Evolutionary conservation across 1,140 invertebrate species (phyloP).

Genomic region (Eriosoma lanigerum): DNA sequence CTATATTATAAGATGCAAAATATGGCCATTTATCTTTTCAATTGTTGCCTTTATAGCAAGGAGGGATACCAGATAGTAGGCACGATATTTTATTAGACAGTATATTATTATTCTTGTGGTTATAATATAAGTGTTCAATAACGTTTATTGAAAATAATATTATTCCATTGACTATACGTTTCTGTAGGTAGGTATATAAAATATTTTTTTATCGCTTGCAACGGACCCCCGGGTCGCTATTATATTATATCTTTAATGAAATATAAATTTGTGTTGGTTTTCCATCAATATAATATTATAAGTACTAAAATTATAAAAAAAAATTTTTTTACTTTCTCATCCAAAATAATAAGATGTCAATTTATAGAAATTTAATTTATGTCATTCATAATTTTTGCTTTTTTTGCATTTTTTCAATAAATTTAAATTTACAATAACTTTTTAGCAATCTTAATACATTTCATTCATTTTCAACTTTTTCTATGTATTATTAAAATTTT

Average conservation of each 20-base stretch:
- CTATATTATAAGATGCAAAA: constrained; percentile 28
- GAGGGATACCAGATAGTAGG: neutral
- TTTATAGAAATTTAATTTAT: too few species aligned
- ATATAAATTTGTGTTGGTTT: too few species aligned
- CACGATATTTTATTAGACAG: constrained; percentile 25
- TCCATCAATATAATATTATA: too few species aligned
- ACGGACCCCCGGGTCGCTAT: neutral
- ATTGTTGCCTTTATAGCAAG: constrained; percentile 17
- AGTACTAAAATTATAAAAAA: too few species aligned
- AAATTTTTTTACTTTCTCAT: too few species aligned
- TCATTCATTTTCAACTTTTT: too few species aligned
- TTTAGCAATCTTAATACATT: too few species aligned
- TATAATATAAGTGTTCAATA: constrained; percentile 7
- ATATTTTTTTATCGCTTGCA: neutral
- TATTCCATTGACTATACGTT: constrained; percentile 17
- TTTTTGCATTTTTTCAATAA: too few species aligned
- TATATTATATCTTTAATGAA: neutral
- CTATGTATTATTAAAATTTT: too few species aligned
- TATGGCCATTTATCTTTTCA: constrained; percentile 41
- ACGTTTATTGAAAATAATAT: constrained; percentile 18
- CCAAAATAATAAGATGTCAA: too few species aligned
- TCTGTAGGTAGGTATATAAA: neutral
- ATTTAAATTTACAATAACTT: too few species aligned
- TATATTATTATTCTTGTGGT: constrained; percentile 4
- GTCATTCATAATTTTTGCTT: too few species aligned